A percentile compares a stretch with the other conserved stretches of the same genome.
Evolutionary conservation across 2,113 vertebrate genomes (phyloP).

Genomic region (Serilophus lunatus): DNA sequence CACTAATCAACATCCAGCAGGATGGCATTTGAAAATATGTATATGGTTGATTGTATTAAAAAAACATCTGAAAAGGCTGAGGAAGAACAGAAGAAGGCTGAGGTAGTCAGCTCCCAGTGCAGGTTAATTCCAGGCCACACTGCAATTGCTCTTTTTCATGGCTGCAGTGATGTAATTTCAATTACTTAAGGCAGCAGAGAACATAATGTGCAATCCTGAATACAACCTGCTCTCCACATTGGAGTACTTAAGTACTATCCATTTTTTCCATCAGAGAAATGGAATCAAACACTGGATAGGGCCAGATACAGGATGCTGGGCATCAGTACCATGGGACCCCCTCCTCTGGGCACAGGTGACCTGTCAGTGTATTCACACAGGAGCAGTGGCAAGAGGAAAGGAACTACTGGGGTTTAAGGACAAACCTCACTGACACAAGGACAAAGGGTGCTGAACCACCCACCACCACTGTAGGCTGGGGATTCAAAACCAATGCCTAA

Average conservation of each 20-base stretch:
- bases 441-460: not conserved
- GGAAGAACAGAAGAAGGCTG: not conserved
- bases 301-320: accelerated
- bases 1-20: not conserved
- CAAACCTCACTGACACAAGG: accelerated
- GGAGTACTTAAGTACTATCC: not conserved
- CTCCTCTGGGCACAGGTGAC: not conserved
- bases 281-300: not conserved
- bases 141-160: not conserved
- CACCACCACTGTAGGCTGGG: not conserved
- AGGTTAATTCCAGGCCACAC: not conserved
- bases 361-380: not conserved
- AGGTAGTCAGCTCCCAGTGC: not conserved
- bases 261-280: not conserved
- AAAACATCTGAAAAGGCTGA: not conserved
- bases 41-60: not conserved
- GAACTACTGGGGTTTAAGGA: not conserved
- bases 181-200: not conserved
- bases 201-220: not conserved
- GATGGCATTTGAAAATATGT: not conserved
- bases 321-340: not conserved
- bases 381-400: not conserved
- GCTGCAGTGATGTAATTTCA: not conserved
- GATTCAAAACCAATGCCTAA: not conserved
- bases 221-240: not conserved